phyloP scores from a whole-genome alignment of 2,797 vertebrate species.

The Cheirogaleus major region DNA sequence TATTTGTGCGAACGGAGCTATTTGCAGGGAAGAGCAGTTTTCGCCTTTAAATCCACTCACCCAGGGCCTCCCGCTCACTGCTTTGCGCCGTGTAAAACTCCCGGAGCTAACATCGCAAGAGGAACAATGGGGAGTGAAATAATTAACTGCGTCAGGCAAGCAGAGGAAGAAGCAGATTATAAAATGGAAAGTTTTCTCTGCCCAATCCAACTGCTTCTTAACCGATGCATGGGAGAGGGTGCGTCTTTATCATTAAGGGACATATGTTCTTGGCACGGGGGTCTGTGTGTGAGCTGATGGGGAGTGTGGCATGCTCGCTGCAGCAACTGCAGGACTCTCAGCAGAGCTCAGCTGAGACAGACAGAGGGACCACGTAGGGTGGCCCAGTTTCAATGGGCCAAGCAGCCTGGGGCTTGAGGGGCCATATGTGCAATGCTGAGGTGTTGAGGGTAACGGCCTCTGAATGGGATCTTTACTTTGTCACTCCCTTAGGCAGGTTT shows the following conservation, averaged over 20 bases:
- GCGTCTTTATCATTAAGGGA: background rate
- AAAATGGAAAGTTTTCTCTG: background rate
- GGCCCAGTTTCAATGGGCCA: background rate
- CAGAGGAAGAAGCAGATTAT: background rate
- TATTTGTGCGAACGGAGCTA: constrained; percentile 56
- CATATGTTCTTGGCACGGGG: background rate
- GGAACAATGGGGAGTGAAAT: background rate
- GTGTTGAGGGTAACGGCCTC: background rate
- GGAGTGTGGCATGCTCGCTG: background rate
- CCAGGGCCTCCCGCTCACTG: background rate
- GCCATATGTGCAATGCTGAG: fast-evolving
- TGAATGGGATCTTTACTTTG: background rate
- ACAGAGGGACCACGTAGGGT: background rate
- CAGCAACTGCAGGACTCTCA: fast-evolving
- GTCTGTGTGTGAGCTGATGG: background rate
- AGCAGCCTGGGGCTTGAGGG: background rate
- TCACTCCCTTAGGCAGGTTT: background rate
- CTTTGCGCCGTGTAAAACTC: background rate
- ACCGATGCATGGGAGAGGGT: background rate
- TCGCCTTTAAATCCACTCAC: background rate
- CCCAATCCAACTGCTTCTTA: background rate
- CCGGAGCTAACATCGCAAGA: background rate
- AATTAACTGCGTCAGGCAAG: background rate
- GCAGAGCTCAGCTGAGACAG: background rate
- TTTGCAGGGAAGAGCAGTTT: constrained; percentile 63